Evolutionary conservation across 1,140 invertebrate species (phyloP).

Genomic region (Halictus rubicundus): DNA sequence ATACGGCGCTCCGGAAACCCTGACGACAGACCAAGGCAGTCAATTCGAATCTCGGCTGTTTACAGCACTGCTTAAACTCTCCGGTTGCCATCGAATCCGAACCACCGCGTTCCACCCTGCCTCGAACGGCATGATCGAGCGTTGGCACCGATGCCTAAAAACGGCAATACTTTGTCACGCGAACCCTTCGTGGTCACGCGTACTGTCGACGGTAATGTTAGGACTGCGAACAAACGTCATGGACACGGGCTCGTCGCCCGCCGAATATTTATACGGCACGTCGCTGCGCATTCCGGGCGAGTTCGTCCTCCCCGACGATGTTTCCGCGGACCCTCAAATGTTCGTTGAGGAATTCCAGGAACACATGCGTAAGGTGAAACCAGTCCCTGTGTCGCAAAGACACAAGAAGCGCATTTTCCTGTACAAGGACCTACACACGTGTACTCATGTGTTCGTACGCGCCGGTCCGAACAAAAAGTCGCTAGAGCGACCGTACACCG

Average conservation of each 20-base stretch:
- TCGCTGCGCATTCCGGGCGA: background rate
- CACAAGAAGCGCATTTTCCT: background rate
- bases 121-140: background rate
- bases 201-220: slow-evolving; percentile 69
- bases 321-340: background rate
- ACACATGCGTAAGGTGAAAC: background rate
- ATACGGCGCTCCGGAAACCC: background rate
- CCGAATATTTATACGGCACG: slow-evolving; percentile 72
- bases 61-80: background rate
- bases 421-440: background rate
- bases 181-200: slow-evolving; percentile 55
- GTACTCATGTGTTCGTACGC: too few relatives aligned
- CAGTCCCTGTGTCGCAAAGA: background rate
- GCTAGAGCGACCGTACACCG: too few relatives aligned
- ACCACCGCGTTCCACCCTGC: background rate
- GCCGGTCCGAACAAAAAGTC: too few relatives aligned
- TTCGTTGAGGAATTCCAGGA: background rate
- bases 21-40: background rate
- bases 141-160: slow-evolving; percentile 16
- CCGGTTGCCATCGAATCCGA: background rate
- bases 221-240: slow-evolving; percentile 64
- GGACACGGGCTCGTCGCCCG: slow-evolving; percentile 62
- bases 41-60: slow-evolving; percentile 1
- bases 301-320: background rate
- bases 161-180: slow-evolving; percentile 32